Evolutionary conservation across 2,113 vertebrate species (phyloP).

Genomic region (Xenopus tropicalis): DNA sequence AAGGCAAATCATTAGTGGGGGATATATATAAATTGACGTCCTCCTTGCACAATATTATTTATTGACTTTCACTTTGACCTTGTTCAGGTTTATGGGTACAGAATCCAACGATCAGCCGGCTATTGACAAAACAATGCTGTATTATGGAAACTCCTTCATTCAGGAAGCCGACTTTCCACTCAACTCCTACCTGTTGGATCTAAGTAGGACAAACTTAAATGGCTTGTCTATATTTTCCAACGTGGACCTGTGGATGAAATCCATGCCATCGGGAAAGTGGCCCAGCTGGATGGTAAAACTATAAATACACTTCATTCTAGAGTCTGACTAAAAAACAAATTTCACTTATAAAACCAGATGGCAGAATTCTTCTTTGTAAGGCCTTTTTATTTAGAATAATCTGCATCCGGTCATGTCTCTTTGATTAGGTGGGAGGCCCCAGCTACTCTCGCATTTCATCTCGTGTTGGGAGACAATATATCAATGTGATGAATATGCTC

Average conservation of each 20-base stretch:
- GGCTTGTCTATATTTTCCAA: conserved; percentile 66
- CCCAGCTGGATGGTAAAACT: conserved; percentile 90
- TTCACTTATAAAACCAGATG: no score
- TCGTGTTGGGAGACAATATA: conserved; percentile 70
- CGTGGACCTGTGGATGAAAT: conserved; percentile 84
- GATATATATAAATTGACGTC: no score
- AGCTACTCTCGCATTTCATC: conserved; percentile 74
- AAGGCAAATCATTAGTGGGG: no score
- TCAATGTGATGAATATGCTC: conserved; percentile 84
- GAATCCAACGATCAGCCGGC: conserved; percentile 71
- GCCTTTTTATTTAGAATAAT: no score
- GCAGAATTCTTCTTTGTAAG: no score
- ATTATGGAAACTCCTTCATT: conserved; percentile 77
- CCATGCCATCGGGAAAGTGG: conserved; percentile 89
- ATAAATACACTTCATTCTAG: not conserved
- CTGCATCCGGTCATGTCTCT: not conserved
- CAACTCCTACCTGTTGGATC: conserved; percentile 79
- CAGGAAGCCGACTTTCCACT: conserved; percentile 90
- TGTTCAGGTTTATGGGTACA: conserved; percentile 80
- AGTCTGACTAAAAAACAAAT: no score
- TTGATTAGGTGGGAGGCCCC: conserved; percentile 80
- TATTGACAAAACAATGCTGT: conserved; percentile 82
- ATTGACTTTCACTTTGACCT: conserved; percentile 8
- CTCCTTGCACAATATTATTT: no score
- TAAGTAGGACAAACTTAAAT: conserved; percentile 64